Evolutionary conservation across 2,113 vertebrate genomes (phyloP).

Genomic region (Cephalopterus ornatus): DNA sequence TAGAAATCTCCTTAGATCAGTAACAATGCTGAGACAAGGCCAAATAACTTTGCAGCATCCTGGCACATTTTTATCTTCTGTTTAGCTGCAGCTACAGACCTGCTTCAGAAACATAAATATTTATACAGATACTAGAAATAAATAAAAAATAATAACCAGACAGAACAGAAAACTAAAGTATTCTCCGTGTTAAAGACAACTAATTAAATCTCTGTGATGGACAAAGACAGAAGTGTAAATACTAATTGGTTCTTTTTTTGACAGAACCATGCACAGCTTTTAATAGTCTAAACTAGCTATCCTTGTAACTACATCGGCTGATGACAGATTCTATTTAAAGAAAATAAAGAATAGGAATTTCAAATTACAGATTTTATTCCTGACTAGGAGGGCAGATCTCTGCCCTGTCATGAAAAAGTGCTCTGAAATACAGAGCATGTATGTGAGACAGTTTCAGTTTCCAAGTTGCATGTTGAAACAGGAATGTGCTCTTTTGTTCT

Average conservation of each 20-base stretch:
- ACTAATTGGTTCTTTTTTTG: not conserved
- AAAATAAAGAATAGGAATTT: not conserved
- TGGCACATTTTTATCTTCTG: not conserved
- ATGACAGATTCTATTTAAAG: not conserved
- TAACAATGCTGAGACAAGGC: not conserved
- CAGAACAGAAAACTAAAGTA: not conserved
- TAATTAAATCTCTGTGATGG: not conserved
- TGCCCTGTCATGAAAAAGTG: not conserved
- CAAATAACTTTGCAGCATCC: not conserved
- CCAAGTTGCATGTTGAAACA: slow-evolving; percentile 49
- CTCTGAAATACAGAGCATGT: not conserved
- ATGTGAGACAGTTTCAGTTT: slow-evolving; percentile 41
- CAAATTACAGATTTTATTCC: not conserved
- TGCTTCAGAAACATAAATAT: not conserved
- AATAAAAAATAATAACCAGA: not conserved
- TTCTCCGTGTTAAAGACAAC: not conserved
- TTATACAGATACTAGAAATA: not conserved
- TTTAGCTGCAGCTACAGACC: not conserved
- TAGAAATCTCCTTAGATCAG: not conserved
- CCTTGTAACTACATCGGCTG: not conserved
- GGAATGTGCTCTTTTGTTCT: slow-evolving; percentile 63
- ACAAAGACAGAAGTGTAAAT: not conserved
- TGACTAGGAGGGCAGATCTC: not conserved
- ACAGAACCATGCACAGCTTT: not conserved
- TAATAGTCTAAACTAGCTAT: not conserved